A percentile compares a stretch with the other conserved stretches of the same genome.
phyloP scores from a whole-genome alignment of 2,888 invertebrate genomes.

The Andrena haemorrhoa region DNA sequence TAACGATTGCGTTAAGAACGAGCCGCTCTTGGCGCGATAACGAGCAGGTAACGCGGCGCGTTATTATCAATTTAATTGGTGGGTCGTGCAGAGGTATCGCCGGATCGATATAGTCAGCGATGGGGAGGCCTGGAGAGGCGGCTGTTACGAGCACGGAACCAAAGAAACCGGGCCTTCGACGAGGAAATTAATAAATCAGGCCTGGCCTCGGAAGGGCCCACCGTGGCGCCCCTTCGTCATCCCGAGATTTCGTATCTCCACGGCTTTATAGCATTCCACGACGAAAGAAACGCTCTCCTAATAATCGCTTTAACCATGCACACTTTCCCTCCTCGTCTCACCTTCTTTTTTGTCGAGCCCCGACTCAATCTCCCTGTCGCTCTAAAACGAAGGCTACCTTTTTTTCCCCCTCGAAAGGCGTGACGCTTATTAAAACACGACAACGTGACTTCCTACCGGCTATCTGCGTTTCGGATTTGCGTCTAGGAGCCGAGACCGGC shows the following conservation, averaged over 20 bases:
- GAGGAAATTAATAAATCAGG: conserved; percentile 76
- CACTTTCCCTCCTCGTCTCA: conserved; percentile 25
- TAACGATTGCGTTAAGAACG: conserved; percentile 57
- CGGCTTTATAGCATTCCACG: conserved; percentile 61
- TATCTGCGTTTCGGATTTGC: conserved; percentile 8
- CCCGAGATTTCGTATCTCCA: conserved; percentile 62
- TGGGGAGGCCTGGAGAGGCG: conserved; percentile 21
- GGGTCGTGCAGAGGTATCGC: conserved; percentile 58
- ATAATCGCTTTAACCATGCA: conserved; percentile 57
- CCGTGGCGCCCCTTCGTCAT: conserved; percentile 61
- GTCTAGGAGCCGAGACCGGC: neutral
- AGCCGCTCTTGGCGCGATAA: conserved; percentile 46
- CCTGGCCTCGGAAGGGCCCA: conserved; percentile 38
- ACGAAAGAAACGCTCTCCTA: conserved; percentile 61
- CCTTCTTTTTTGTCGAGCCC: conserved; percentile 1
- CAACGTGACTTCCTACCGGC: conserved; percentile 2
- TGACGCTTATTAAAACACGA: conserved; percentile 44
- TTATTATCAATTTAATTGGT: conserved; percentile 76
- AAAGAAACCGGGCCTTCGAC: conserved; percentile 38
- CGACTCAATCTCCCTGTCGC: conserved; percentile 1
- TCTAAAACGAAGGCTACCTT: neutral
- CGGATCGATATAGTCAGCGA: conserved; percentile 63
- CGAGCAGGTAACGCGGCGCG: conserved; percentile 63
- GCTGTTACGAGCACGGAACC: conserved; percentile 9
- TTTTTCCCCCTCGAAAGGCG: neutral